Conservation (phyloP, 2,113 vertebrate species). For the Benitochromis conjunctus region DNA sequence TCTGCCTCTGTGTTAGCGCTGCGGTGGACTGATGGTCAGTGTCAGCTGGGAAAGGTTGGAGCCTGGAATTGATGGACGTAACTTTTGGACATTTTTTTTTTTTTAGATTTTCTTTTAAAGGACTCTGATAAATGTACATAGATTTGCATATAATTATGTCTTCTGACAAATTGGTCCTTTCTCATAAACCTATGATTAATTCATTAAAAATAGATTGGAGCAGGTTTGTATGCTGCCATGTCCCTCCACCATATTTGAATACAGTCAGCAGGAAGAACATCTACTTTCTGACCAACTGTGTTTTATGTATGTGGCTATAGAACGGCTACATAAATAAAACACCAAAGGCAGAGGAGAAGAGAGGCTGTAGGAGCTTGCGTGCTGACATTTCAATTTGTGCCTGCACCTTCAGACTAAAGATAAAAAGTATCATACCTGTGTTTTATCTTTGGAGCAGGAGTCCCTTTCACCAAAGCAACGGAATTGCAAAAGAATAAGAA, state of each 20-base stretch:
- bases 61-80: not conserved
- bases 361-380: not conserved
- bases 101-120: too few species aligned
- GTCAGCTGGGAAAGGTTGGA: not conserved
- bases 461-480: not conserved
- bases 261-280: not conserved
- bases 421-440: not conserved
- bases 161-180: not conserved
- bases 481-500: not conserved
- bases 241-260: not conserved
- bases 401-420: not conserved
- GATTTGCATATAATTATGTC: not conserved
- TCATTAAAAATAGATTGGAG: not conserved
- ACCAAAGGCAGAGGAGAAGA: not conserved
- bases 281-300: not conserved
- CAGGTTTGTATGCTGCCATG: not conserved
- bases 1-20: not conserved
- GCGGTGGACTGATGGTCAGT: not conserved
- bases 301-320: not conserved
- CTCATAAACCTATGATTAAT: not conserved
- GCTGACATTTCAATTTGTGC: not conserved
- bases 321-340: not conserved
- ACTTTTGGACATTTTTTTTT: not conserved
- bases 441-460: not conserved
- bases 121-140: not conserved